Evolutionary conservation across 2,797 vertebrate genomes (phyloP).

Genomic region (Xenopus petersii): DNA sequence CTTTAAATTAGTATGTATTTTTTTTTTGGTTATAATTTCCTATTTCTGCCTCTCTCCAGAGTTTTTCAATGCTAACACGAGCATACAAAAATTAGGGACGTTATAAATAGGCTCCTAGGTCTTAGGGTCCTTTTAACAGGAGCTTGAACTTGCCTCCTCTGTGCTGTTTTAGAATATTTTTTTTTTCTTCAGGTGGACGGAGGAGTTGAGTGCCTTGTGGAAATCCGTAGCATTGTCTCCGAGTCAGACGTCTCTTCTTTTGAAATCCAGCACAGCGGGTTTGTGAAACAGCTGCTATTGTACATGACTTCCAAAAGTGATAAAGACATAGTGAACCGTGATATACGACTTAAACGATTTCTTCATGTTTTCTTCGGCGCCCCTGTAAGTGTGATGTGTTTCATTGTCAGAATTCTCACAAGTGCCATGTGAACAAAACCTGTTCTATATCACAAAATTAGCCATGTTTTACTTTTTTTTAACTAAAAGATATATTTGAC

Average conservation of each 20-base stretch:
- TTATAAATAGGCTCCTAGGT: no score
- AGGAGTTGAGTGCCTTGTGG: constrained; percentile 94
- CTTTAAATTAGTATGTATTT: no score
- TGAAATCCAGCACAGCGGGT: constrained; percentile 97
- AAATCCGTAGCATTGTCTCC: constrained; percentile 97
- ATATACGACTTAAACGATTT: constrained; percentile 92
- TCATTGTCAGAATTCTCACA: no score
- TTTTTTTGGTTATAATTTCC: no score
- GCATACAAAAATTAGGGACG: no score
- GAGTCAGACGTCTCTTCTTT: constrained; percentile 98
- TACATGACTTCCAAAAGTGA: constrained; percentile 92
- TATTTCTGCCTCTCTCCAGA: no score
- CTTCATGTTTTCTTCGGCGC: constrained; percentile 93
- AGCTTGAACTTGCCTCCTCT: not conserved
- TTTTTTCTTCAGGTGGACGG: constrained; percentile 79
- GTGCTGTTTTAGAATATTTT: not conserved
- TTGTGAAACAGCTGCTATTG: constrained; percentile 94
- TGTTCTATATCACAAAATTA: no score
- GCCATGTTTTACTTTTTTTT: no score
- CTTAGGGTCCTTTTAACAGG: no score
- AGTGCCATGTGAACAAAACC: no score
- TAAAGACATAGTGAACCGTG: constrained; percentile 85
- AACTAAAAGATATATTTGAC: no score
- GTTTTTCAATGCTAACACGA: no score
- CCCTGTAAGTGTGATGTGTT: constrained; percentile 76